Evolutionary conservation across 1,140 invertebrate genomes (phyloP).

Genomic region (Bacillus rossius): DNA sequence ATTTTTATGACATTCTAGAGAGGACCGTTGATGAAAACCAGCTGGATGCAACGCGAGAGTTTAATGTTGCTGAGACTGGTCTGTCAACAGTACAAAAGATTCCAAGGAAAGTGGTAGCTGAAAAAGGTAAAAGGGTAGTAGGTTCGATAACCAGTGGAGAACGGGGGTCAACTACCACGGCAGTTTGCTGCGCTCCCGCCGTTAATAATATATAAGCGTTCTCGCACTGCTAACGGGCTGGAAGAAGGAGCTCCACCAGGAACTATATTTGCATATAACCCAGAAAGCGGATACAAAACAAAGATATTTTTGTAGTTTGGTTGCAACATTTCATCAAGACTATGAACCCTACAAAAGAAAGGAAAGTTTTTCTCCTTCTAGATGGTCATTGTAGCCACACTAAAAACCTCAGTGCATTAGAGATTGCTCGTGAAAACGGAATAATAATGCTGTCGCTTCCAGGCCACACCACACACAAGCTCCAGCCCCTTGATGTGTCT

Average conservation of each 20-base stretch:
- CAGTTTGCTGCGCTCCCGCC: slow-evolving; percentile 36
- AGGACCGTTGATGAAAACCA: slow-evolving; percentile 27
- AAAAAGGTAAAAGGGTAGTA: slow-evolving; percentile 38
- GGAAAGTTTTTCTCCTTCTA: background rate
- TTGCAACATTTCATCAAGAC: slow-evolving; percentile 9
- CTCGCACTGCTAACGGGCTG: no score
- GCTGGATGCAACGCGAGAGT: slow-evolving; percentile 34
- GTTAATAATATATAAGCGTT: slow-evolving; percentile 20
- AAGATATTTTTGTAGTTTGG: slow-evolving; percentile 3
- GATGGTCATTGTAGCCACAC: slow-evolving; percentile 12
- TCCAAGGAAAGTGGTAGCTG: slow-evolving; percentile 27
- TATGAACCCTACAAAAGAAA: background rate
- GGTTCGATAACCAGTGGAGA: slow-evolving; percentile 40
- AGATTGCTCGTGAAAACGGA: slow-evolving; percentile 5
- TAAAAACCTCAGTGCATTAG: slow-evolving; percentile 4
- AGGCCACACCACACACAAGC: slow-evolving; percentile 7
- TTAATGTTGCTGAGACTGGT: slow-evolving; percentile 38
- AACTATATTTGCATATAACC: slow-evolving; percentile 3
- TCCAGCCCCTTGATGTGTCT: slow-evolving; percentile 13
- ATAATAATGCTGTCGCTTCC: slow-evolving; percentile 9
- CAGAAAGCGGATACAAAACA: slow-evolving; percentile 10
- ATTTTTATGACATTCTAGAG: slow-evolving; percentile 25
- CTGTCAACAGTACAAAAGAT: slow-evolving; percentile 31
- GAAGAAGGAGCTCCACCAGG: slow-evolving; percentile 22
- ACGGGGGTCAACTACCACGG: slow-evolving; percentile 39